Evolutionary conservation across 2,888 invertebrate species (phyloP), one percentile per base, ranked within the genome.

Genomic region (Lasioglossum vierecki): DNA sequence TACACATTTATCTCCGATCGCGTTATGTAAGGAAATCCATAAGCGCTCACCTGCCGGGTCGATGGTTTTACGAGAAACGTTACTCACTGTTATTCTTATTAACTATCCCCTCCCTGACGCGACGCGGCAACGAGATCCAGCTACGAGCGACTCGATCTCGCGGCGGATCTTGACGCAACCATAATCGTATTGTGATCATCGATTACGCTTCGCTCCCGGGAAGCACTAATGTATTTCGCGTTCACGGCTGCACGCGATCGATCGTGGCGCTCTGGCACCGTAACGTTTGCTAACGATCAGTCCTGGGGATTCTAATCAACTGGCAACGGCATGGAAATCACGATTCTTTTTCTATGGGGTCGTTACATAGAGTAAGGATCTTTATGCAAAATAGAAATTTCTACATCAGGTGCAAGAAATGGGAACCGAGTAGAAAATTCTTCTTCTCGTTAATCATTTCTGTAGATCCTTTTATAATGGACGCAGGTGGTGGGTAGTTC

Each of bases 81-180:
- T 87, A 83, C 82, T 91, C 91, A 84, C 83, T 85, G 79, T 90
- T 91, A 91, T 90, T 90, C 82, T 83, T 88, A 90, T 89, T 89
- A 88, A 87, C 87, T 80, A 83, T 88, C 82, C 84, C 63, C 60
- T 0, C n/a, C 4, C 0, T 22, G 8, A 6, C 49, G 18, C 53
- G 70, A 75, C 88, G 85, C 74, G 78, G 81, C 75, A 83, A 80
- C 87, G 84, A 4, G 87, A 85, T 39, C 80, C 76, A 70, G 81
- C 86, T 82, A 84, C 79, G 84, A 76, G 77, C 44, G 66, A 75
- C 35, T 30, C 79, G 71, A 85, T 85, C 77, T 53, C 44, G 68
- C n/a, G 60, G 63, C 53, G 57, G 63, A 78, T 86, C 81, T 85
- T 81, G 71, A 79, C 82, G 86, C 82, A 82, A 85, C 82, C 72